These are phyloP conservation scores for Rhinogobius similis DNA, from an alignment of 2,113 vertebrate genomes.

Conservation along the genomic window DNA sequence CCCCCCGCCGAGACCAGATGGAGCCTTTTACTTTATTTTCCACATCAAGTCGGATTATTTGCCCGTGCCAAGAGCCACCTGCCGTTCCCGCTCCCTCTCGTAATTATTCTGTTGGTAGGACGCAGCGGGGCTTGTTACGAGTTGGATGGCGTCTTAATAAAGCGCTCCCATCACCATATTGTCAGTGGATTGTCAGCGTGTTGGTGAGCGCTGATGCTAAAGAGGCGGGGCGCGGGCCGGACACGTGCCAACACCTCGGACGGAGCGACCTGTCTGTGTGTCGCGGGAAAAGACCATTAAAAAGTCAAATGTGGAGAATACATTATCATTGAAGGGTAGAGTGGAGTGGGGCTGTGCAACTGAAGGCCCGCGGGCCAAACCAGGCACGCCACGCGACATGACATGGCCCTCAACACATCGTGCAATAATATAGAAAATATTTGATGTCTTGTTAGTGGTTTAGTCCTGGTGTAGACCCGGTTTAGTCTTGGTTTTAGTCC, in stretches of 20 bases:
- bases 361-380: too few relatives aligned
- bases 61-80: slow-evolving; percentile 99
- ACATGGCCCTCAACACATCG: too few relatives aligned
- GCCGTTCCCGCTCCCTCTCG: slow-evolving; percentile 95
- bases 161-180: slow-evolving; percentile 99
- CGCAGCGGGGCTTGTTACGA: slow-evolving; percentile 99
- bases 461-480: too few relatives aligned
- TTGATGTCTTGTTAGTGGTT: too few relatives aligned
- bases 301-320: slow-evolving; percentile 96
- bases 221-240: slow-evolving; percentile 53
- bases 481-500: too few relatives aligned
- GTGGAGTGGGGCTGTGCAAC: too few relatives aligned
- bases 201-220: slow-evolving; percentile 82
- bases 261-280: slow-evolving; percentile 87
- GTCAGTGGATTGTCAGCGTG: slow-evolving; percentile 82
- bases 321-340: slow-evolving; percentile 88
- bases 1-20: slow-evolving; percentile 98
- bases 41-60: slow-evolving; percentile 99
- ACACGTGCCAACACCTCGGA: slow-evolving; percentile 80
- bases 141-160: slow-evolving; percentile 99
- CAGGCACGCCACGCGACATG: too few relatives aligned
- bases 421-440: too few relatives aligned
- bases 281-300: slow-evolving; percentile 88
- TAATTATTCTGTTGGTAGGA: slow-evolving; percentile 99
- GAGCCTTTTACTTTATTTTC: slow-evolving; percentile 99